phyloP scores from a whole-genome alignment of 37 sponge, comb jelly and placozoan species.

The Beroe forskalii region DNA sequence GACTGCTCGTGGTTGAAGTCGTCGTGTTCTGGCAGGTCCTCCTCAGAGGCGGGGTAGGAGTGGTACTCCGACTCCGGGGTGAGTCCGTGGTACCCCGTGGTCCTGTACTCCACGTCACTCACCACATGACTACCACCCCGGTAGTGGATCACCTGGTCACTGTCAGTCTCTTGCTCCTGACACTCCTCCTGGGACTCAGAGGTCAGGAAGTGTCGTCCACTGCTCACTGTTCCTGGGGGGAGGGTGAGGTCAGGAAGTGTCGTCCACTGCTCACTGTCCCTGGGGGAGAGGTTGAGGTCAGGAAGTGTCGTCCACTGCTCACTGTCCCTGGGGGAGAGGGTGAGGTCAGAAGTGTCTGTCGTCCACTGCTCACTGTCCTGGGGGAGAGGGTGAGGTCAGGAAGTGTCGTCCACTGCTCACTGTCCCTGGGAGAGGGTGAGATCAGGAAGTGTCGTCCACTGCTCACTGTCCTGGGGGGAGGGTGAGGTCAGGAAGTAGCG shows the following conservation, averaged over 20 bases:
- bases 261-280: no score
- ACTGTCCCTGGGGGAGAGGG: no score
- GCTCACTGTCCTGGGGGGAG: no score
- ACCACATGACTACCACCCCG: not conserved
- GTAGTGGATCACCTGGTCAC: conserved; percentile 34
- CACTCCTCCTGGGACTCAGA: conserved; percentile 20
- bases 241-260: no score
- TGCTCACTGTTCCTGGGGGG: not conserved
- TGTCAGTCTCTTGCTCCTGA: conserved; percentile 30
- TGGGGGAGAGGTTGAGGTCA: no score
- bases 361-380: no score
- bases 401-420: no score
- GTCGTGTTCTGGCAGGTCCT: not conserved
- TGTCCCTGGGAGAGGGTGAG: no score
- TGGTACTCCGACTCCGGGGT: not conserved
- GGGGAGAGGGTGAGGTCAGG: no score
- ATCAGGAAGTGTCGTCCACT: no score
- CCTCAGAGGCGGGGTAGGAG: not conserved
- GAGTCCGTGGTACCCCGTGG: not conserved
- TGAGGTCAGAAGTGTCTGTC: not conserved
- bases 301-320: no score
- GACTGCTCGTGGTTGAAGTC: not conserved
- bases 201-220: not conserved
- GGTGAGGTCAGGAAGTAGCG: no score
- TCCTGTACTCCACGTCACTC: not conserved